Evolutionary conservation across 2,113 vertebrate genomes (phyloP).

Genomic region (Tachuris rubrigastra): DNA sequence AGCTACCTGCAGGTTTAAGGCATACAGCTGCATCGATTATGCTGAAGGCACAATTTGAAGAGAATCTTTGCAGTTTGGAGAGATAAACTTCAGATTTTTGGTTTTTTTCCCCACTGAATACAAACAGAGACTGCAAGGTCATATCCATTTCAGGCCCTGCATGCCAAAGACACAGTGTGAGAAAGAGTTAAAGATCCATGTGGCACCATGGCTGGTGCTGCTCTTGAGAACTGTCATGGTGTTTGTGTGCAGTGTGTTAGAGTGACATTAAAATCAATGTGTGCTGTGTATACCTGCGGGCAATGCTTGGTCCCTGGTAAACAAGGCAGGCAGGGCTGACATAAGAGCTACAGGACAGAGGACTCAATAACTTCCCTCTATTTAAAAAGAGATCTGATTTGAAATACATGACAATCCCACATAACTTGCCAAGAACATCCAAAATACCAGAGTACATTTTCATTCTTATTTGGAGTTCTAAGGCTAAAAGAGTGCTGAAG

Average conservation of each 20-base stretch:
- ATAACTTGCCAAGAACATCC: neutral
- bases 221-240: neutral
- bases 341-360: neutral
- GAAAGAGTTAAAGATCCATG: neutral
- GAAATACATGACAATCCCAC: neutral
- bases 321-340: neutral
- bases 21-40: neutral
- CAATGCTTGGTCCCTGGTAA: neutral
- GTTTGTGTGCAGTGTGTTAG: neutral
- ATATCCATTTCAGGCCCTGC: neutral
- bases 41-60: neutral
- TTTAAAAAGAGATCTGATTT: neutral
- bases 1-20: neutral
- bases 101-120: accelerated
- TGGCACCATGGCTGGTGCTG: neutral
- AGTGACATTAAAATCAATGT: neutral
- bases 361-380: neutral
- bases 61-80: neutral
- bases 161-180: neutral
- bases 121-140: neutral
- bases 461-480: neutral
- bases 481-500: neutral
- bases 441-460: neutral
- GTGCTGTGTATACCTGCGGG: neutral
- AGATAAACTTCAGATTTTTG: neutral